Conservation (phyloP, 2,797 vertebrate species). For the Sebastes nivosus region DNA sequence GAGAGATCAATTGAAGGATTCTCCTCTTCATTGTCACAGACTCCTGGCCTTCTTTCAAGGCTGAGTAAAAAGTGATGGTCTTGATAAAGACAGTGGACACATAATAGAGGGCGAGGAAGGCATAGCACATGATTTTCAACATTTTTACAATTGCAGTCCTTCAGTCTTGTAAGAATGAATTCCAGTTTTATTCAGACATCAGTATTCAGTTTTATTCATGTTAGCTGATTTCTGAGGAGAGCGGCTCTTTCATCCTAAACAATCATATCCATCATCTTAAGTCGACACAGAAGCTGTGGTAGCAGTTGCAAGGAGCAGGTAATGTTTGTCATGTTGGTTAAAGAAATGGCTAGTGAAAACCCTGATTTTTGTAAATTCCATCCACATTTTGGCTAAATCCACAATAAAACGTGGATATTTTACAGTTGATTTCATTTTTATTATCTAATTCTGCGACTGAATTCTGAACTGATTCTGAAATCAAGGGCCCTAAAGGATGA, state of each 20-base stretch:
- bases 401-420: too few relatives aligned
- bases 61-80: constrained; percentile 58
- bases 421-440: too few relatives aligned
- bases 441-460: too few relatives aligned
- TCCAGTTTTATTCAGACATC: background rate
- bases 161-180: background rate
- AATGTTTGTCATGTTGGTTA: too few relatives aligned
- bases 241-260: too few relatives aligned
- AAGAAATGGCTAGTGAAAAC: too few relatives aligned
- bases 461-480: background rate
- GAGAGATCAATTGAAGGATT: constrained; percentile 57
- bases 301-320: too few relatives aligned
- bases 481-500: background rate
- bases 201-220: background rate
- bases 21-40: constrained; percentile 53
- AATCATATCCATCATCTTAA: too few relatives aligned
- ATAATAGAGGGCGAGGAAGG: constrained; percentile 29
- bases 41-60: constrained; percentile 31
- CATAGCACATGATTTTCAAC: background rate
- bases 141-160: background rate
- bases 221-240: background rate
- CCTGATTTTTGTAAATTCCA: too few relatives aligned
- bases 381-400: too few relatives aligned
- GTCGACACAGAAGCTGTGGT: too few relatives aligned
- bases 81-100: constrained; percentile 53